Conservation (phyloP, 2,797 vertebrate species). For the Eulemur coronatus region DNA sequence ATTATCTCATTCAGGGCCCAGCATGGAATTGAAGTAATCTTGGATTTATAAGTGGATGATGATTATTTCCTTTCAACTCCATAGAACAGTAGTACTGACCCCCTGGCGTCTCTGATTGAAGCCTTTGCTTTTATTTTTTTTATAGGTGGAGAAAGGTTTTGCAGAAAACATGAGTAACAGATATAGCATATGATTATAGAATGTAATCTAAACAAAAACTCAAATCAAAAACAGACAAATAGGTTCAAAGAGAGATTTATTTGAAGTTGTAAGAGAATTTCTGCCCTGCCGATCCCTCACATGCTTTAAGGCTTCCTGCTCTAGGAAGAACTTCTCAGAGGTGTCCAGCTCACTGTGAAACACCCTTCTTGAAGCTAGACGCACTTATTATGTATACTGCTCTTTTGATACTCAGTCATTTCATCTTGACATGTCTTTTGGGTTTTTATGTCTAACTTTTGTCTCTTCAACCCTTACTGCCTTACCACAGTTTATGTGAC, state of each 20-base stretch:
- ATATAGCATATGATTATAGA: not conserved
- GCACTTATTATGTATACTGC: not conserved
- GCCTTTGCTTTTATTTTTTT: constrained; percentile 36
- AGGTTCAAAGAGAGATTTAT: not conserved
- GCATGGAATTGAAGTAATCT: constrained; percentile 19
- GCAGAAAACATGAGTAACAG: not conserved
- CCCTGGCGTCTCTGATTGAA: constrained; percentile 11
- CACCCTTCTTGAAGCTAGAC: not conserved
- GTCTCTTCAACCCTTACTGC: not conserved
- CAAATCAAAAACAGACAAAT: not conserved
- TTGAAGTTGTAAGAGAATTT: not conserved
- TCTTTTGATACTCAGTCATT: not conserved
- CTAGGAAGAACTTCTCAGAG: not conserved
- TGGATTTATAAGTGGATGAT: constrained; percentile 45
- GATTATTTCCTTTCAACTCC: constrained; percentile 54
- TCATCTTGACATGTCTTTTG: not conserved
- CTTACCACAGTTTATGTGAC: not conserved
- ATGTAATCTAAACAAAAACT: not conserved
- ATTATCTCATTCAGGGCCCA: constrained; percentile 27
- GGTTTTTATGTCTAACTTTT: constrained; percentile 3
- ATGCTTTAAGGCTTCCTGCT: not conserved
- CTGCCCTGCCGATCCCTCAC: not conserved
- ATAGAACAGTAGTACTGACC: not conserved
- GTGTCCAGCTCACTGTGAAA: not conserved
- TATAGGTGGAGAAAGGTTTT: constrained; percentile 22